phyloP scores from a whole-genome alignment of 1,140 invertebrate species.

The Druon quercuslanigerum region DNA sequence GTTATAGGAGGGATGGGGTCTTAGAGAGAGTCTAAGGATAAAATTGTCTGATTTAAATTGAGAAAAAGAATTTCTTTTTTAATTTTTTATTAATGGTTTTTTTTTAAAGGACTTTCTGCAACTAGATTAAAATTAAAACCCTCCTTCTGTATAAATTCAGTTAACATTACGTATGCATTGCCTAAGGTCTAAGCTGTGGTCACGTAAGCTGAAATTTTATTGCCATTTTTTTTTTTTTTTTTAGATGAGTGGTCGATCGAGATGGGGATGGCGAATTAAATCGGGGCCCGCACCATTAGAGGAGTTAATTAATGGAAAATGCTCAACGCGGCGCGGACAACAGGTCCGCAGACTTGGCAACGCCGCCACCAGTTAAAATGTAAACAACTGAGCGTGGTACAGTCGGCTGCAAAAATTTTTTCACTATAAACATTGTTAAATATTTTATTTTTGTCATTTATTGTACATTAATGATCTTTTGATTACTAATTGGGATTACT shows the following conservation, averaged over 20 bases:
- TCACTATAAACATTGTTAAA: background rate
- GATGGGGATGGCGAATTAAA: slow-evolving; percentile 48
- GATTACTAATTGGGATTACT: background rate
- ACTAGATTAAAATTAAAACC: slow-evolving; percentile 34
- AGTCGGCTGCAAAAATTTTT: slow-evolving; percentile 53
- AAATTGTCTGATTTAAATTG: no score
- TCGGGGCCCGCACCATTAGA: slow-evolving; percentile 39
- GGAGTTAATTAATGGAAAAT: slow-evolving; percentile 67
- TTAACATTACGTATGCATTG: no score
- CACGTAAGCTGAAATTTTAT: slow-evolving; percentile 45
- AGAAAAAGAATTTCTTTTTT: no score
- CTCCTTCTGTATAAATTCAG: slow-evolving; percentile 4
- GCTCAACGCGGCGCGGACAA: slow-evolving; percentile 56
- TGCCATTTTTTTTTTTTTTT: slow-evolving; percentile 37
- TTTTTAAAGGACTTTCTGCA: no score
- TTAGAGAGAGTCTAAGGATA: no score
- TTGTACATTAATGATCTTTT: slow-evolving; percentile 5
- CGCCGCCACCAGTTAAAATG: slow-evolving; percentile 70
- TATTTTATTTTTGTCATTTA: slow-evolving; percentile 28
- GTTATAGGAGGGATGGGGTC: no score
- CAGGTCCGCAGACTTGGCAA: slow-evolving; percentile 72
- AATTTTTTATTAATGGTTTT: no score
- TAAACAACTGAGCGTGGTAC: slow-evolving; percentile 73
- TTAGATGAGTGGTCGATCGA: slow-evolving; percentile 41
- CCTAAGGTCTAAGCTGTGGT: background rate